Conservation (phyloP, 2,113 vertebrate genomes). For the Ranitomeya imitator region DNA sequence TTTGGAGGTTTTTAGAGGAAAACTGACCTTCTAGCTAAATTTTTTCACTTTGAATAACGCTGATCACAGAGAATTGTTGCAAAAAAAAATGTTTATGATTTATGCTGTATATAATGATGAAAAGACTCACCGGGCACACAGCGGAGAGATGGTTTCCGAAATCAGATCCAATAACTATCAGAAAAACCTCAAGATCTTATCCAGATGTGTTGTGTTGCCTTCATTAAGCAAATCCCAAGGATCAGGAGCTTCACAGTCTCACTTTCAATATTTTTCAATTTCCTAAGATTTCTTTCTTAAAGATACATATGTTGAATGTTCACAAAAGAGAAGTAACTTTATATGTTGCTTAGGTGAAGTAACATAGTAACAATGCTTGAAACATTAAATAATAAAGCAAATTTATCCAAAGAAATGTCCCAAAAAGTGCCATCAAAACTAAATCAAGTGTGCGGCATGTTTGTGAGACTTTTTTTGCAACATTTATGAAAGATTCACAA, state of each 20-base stretch:
- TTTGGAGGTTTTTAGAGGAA: too few species aligned
- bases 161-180: neutral
- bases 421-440: too few species aligned
- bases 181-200: slow-evolving; percentile 33
- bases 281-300: neutral
- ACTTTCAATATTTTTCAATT: slow-evolving; percentile 2
- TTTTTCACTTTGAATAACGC: neutral
- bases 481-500: too few species aligned
- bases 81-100: too few species aligned
- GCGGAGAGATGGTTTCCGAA: neutral
- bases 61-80: neutral
- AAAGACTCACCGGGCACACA: neutral
- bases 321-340: neutral
- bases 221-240: slow-evolving; percentile 34
- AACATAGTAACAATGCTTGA: too few species aligned
- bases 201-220: slow-evolving; percentile 47
- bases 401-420: too few species aligned
- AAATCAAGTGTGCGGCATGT: too few species aligned
- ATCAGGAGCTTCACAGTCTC: neutral
- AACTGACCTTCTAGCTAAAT: too few species aligned
- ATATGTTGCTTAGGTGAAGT: too few species aligned
- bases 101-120: neutral
- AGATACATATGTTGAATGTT: neutral
- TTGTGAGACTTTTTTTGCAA: too few species aligned
- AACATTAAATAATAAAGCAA: too few species aligned